A percentile compares a stretch with the other conserved stretches of the same genome.
Conservation (phyloP, 2,113 vertebrate genomes). For the Scomber japonicus region DNA sequence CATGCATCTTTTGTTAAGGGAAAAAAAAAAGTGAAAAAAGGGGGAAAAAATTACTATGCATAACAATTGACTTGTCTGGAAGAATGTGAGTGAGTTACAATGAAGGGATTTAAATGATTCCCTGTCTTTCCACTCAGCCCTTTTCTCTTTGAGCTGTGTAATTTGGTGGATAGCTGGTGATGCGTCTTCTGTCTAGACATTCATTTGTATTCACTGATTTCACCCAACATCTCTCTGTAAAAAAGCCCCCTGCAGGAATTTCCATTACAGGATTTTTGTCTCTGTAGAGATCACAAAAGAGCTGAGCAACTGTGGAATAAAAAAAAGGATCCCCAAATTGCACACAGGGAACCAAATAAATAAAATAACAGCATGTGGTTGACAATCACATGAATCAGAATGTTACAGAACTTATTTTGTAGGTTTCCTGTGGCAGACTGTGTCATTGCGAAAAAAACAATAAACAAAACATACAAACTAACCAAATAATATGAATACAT, state of each 20-base stretch:
- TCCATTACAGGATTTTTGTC: conserved; percentile 63
- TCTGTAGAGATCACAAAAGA: conserved; percentile 57
- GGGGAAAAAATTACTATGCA: conserved; percentile 35
- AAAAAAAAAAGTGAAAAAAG: conserved; percentile 8
- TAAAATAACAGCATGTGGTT: conserved; percentile 36
- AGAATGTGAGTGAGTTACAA: conserved; percentile 51
- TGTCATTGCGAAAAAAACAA: conserved; percentile 5
- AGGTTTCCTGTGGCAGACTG: neutral
- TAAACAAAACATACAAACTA: neutral
- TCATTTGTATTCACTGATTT: conserved; percentile 80
- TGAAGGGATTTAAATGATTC: conserved; percentile 69
- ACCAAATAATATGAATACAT: conserved; percentile 13
- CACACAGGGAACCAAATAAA: neutral
- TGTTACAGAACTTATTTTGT: conserved; percentile 4
- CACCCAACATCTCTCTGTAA: conserved; percentile 48
- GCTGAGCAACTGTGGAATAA: conserved; percentile 32
- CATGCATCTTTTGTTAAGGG: conserved; percentile 39
- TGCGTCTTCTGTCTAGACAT: conserved; percentile 69
- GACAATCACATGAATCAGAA: conserved; percentile 16
- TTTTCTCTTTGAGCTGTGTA: conserved; percentile 63
- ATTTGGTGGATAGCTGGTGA: conserved; percentile 67
- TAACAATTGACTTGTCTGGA: conserved; percentile 53
- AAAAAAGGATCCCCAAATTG: conserved; percentile 29
- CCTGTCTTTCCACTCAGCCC: conserved; percentile 52
- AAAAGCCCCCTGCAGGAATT: conserved; percentile 65